These are phyloP conservation scores for Drosophila sordidula DNA, from an alignment of 2,888 invertebrate genomes.

Conservation along the genomic window DNA sequence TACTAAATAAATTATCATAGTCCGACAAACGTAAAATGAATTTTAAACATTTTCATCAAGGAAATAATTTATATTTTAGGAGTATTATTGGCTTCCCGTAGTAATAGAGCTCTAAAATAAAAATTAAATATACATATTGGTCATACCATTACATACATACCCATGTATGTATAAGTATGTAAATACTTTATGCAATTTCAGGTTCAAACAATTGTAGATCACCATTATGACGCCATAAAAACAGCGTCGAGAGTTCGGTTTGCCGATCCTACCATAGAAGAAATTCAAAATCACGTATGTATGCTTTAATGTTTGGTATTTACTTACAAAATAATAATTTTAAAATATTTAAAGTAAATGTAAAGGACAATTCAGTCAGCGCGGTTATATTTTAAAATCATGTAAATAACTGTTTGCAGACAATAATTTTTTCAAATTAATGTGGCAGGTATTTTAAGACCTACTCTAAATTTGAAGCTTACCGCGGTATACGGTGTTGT, in stretches of 20 bases:
- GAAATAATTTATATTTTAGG: not conserved
- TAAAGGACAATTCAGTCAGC: not conserved
- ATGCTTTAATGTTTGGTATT: constrained; percentile 24
- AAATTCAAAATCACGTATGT: constrained; percentile 71
- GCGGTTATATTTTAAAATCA: not conserved
- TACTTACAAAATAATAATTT: constrained; percentile 12
- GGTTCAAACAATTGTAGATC: constrained; percentile 97
- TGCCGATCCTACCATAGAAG: constrained; percentile 88
- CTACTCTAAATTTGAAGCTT: not conserved
- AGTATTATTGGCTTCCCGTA: not conserved
- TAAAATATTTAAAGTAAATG: constrained; percentile 5
- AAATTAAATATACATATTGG: constrained; percentile 10
- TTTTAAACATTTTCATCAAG: not conserved
- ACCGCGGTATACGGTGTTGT: not conserved
- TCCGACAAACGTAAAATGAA: not conserved
- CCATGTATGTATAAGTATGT: constrained; percentile 33
- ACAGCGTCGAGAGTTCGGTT: constrained; percentile 95
- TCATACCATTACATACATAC: constrained; percentile 8
- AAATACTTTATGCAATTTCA: constrained; percentile 84
- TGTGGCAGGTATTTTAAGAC: constrained; percentile 3
- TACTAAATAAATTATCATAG: not conserved
- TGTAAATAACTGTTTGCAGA: not conserved
- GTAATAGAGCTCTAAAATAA: constrained; percentile 6
- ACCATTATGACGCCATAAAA: constrained; percentile 91
- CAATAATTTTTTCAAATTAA: not conserved